Conservation (phyloP, 2,888 invertebrate genomes). For the Dryococelus australis region DNA sequence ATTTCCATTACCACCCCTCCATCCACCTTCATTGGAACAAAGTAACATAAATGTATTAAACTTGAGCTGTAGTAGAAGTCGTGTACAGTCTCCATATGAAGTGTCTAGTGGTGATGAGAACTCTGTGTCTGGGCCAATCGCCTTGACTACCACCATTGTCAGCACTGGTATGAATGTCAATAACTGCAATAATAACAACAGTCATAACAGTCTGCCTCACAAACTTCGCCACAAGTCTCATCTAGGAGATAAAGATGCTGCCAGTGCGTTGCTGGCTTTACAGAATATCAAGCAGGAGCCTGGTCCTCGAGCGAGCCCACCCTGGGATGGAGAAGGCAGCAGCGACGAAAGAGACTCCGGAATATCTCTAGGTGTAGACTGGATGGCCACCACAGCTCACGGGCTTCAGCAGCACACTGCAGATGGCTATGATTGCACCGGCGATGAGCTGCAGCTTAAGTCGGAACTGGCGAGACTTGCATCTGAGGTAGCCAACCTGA, state of each 20-base stretch:
- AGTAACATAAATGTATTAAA: slow-evolving; percentile 58
- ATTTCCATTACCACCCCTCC: slow-evolving; percentile 52
- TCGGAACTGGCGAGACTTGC: slow-evolving; percentile 87
- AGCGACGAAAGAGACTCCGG: slow-evolving; percentile 91
- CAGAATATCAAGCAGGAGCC: slow-evolving; percentile 90
- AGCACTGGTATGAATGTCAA: slow-evolving; percentile 59
- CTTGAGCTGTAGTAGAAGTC: slow-evolving; percentile 52
- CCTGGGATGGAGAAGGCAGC: slow-evolving; percentile 89
- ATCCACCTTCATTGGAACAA: slow-evolving; percentile 58
- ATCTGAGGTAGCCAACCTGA: slow-evolving; percentile 89
- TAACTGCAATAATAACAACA: slow-evolving; percentile 50
- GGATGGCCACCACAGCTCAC: slow-evolving; percentile 59
- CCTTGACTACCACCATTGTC: slow-evolving; percentile 56
- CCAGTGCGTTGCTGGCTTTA: slow-evolving; percentile 78
- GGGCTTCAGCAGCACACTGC: slow-evolving; percentile 54
- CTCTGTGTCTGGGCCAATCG: slow-evolving; percentile 53
- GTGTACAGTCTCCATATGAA: slow-evolving; percentile 80
- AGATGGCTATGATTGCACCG: slow-evolving; percentile 57
- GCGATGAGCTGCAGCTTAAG: slow-evolving; percentile 71
- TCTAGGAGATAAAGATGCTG: slow-evolving; percentile 86
- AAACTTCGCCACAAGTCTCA: slow-evolving; percentile 92
- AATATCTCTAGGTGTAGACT: slow-evolving; percentile 81
- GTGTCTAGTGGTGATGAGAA: slow-evolving; percentile 74
- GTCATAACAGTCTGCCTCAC: slow-evolving; percentile 80
- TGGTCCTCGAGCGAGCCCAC: slow-evolving; percentile 74